phyloP scores from a whole-genome alignment of 2,113 vertebrate species.

The Tragelaphus imberbis region DNA sequence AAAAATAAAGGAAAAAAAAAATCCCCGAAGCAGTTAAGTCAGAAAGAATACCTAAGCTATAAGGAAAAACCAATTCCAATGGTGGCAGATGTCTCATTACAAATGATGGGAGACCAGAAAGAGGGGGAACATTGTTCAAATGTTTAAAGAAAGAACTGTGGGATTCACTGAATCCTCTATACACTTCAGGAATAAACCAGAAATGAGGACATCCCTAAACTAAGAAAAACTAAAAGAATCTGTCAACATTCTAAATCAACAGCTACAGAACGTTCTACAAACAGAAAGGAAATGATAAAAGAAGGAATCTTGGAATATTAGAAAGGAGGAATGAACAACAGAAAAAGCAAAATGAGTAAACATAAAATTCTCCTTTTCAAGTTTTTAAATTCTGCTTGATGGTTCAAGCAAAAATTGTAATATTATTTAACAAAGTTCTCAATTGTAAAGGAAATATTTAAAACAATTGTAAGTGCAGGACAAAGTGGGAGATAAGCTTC shows the following conservation, averaged over 20 bases:
- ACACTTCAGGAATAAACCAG: not conserved
- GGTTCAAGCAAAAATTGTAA: not conserved
- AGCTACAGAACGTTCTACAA: not conserved
- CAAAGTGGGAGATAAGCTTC: not conserved
- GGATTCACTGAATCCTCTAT: not conserved
- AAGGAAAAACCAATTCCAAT: not conserved
- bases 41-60: not conserved
- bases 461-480: not conserved
- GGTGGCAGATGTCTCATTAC: not conserved
- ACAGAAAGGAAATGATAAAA: not conserved
- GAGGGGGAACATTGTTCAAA: not conserved
- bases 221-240: not conserved
- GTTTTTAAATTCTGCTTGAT: slow-evolving; percentile 8
- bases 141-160: not conserved
- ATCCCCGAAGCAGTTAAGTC: not conserved
- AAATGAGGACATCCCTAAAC: not conserved
- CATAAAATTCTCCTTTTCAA: not conserved
- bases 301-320: not conserved
- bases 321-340: not conserved
- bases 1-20: not conserved
- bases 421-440: not conserved
- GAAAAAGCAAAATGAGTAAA: not conserved
- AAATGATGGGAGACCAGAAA: not conserved
- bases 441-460: slow-evolving; percentile 17
- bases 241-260: not conserved